A percentile compares a stretch with the other conserved stretches of the same genome.
phyloP scores from a whole-genome alignment of 2,113 vertebrate genomes.

The Carassius gibelio region DNA sequence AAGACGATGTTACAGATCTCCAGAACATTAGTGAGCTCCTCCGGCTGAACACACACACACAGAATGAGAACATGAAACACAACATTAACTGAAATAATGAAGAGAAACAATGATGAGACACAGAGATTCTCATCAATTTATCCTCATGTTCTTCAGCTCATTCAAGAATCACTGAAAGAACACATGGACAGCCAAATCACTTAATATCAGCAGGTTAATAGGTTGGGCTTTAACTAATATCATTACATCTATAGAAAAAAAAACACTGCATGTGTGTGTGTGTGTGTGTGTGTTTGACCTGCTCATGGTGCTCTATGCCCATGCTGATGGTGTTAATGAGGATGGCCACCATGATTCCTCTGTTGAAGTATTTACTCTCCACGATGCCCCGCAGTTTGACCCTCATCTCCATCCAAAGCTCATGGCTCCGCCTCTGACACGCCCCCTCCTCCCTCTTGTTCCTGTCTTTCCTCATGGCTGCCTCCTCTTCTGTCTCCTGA shows the following conservation, averaged over 20 bases:
- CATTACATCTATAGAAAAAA: neutral
- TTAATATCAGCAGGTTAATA: neutral
- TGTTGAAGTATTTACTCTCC: slow-evolving; percentile 97
- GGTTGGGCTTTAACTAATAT: neutral
- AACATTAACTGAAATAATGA: slow-evolving; percentile 3
- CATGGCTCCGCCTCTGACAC: slow-evolving; percentile 44
- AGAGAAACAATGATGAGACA: neutral
- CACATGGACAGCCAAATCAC: neutral
- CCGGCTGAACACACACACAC: slow-evolving; percentile 77
- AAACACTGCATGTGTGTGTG: neutral
- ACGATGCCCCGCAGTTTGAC: slow-evolving; percentile 89
- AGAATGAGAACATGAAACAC: neutral
- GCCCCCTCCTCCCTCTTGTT: slow-evolving; percentile 43
- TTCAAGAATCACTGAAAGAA: neutral
- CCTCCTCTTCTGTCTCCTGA: slow-evolving; percentile 64
- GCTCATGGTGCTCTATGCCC: slow-evolving; percentile 95
- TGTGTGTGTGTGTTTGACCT: slow-evolving; percentile 74
- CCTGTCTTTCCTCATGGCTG: slow-evolving; percentile 59
- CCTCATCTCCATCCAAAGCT: slow-evolving; percentile 71
- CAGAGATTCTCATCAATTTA: neutral
- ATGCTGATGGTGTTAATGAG: slow-evolving; percentile 97
- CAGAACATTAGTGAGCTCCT: slow-evolving; percentile 93
- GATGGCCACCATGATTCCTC: slow-evolving; percentile 97
- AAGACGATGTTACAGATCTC: slow-evolving; percentile 99
- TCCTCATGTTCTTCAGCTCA: neutral